Evolutionary conservation across 2,113 vertebrate genomes (phyloP).

Genomic region (Campylorhamphus procurvoides): DNA sequence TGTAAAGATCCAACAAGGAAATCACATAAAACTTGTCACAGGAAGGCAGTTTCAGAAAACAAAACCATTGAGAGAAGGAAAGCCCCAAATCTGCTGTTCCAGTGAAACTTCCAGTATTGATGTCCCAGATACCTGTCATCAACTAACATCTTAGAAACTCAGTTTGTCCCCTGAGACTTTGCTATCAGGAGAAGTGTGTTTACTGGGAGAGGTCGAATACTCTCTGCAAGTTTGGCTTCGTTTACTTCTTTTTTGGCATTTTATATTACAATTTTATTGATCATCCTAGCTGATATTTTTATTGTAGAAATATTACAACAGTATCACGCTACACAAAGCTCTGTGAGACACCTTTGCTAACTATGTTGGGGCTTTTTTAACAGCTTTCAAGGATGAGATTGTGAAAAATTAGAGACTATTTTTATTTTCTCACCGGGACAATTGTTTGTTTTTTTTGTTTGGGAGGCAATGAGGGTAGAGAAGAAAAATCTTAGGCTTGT

Average conservation of each 20-base stretch:
- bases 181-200: neutral
- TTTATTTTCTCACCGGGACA: neutral
- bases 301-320: neutral
- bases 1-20: neutral
- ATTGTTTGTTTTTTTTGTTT: neutral
- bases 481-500: neutral
- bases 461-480: neutral
- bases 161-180: neutral
- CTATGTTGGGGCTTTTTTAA: rapidly evolving
- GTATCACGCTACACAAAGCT: neutral
- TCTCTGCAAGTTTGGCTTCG: conserved; percentile 6
- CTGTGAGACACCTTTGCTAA: neutral
- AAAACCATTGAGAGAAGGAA: neutral
- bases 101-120: neutral
- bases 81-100: neutral
- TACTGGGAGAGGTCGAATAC: neutral
- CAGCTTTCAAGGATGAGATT: neutral
- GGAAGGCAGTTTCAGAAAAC: neutral
- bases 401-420: neutral
- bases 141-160: neutral
- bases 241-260: neutral
- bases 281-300: neutral
- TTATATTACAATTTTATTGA: neutral
- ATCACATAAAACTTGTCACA: neutral
- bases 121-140: neutral